Percentiles rank a stretch among this genome's conserved stretches.
phyloP scores from a whole-genome alignment of 2,113 vertebrate species.

The Litocranius walleri region DNA sequence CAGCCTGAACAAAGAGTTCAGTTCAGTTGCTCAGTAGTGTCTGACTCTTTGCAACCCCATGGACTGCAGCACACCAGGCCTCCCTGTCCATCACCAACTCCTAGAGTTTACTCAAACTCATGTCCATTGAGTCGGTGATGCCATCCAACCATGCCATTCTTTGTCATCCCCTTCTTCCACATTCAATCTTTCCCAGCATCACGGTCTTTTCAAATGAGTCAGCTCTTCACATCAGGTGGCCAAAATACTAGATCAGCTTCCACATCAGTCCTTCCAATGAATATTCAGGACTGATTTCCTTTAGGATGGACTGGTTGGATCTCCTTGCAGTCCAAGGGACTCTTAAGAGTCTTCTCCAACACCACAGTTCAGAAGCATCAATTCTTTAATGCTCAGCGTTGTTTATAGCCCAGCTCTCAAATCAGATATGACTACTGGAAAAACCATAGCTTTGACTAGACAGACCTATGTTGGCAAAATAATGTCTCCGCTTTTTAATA shows the following conservation, averaged over 20 bases:
- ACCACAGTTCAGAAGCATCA: neutral
- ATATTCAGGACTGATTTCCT: neutral
- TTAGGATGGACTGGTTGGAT: neutral
- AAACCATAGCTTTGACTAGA: neutral
- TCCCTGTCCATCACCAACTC: neutral
- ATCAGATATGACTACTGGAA: neutral
- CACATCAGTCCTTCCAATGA: neutral
- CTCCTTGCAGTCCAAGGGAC: neutral
- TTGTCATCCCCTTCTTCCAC: neutral
- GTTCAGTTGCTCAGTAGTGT: neutral
- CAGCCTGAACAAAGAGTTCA: neutral
- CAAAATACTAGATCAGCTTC: neutral
- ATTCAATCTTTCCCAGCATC: neutral
- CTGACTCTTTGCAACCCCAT: neutral
- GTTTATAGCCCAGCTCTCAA: neutral
- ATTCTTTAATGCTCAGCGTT: neutral
- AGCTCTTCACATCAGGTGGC: neutral
- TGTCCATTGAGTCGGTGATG: rapidly evolving
- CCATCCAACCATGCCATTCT: neutral
- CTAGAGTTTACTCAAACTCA: neutral
- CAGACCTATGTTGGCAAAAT: neutral
- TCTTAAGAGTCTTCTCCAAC: neutral
- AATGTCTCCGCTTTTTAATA: neutral
- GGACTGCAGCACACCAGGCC: neutral
- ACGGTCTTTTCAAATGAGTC: neutral